Base-by-base conservation (phyloP, 1,140 invertebrate species). In the Periplaneta americana region DNA sequence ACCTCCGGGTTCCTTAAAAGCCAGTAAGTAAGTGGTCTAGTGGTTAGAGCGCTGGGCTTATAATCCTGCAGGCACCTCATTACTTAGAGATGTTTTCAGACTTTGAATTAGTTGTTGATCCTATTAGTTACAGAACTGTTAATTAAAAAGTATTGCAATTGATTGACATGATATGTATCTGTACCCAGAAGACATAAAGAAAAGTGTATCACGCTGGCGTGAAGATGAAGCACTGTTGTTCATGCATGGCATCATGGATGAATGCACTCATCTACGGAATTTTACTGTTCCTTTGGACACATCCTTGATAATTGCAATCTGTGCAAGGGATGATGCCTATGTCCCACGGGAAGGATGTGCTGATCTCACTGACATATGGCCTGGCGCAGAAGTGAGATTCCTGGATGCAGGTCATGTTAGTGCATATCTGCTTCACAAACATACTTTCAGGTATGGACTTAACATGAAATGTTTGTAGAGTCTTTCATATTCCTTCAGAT, bases 211-310 rank as follows among this genome's bases (percentile, higher is more conserved):
- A 83, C 83, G 86, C 32, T 87, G 85, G 82, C 86, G 92, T 75
- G 92, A 94, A 84, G 91, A 91, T 83, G 95, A 97, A 86, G 95
- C 96, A 2, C 84, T 97, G 15, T 94, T 97, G 88, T 99, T 99
- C 86, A 99, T 99, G 98, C 90, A 95, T 34, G 97, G 97, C 0
- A 94, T 99, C 82, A 99, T 99, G 98, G 98, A 99, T 86, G 97
- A 99, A 88, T 99, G 97, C 87, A 99, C 98, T 4, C 98, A 99
- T 89, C 89, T 99, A 3, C 95, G 93, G 81, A 98, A 99, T 88
- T 99, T 98, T 86, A 94, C 95, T 18, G 88, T 82, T n/a, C 82
- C 82, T 31, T 39, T 94, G 33, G 97, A 99, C 86, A 95, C 96
- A 4, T 93, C 94, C 17, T 88, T 98, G 28, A 95, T 97, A 83